phyloP scores from a whole-genome alignment of 2,888 invertebrate species.

The Ectemnius cavifrons region DNA sequence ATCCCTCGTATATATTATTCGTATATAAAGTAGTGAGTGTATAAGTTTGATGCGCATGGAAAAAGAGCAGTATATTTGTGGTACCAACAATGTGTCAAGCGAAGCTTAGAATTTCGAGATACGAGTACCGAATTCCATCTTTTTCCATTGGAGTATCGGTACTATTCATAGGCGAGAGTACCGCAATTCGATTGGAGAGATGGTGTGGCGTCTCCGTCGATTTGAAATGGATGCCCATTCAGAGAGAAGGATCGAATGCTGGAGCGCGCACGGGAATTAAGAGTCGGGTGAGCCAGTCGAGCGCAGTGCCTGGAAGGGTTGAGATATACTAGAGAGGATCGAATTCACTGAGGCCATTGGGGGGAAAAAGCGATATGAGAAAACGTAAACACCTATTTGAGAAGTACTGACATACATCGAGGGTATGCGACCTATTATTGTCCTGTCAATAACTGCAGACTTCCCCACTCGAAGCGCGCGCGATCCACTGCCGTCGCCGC shows the following conservation, averaged over 20 bases:
- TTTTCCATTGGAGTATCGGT: no score
- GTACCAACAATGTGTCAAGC: no score
- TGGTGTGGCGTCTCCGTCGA: neutral
- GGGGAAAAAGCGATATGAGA: neutral
- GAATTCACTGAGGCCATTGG: neutral
- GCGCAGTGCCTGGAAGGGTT: neutral
- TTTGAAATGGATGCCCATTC: neutral
- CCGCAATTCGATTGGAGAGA: no score
- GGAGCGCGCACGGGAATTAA: neutral
- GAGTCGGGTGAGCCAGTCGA: neutral
- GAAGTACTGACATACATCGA: neutral
- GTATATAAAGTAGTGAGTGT: no score
- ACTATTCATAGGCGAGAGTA: no score
- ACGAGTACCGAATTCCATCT: no score
- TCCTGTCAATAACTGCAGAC: conserved; percentile 7
- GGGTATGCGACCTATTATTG: neutral
- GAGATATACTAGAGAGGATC: neutral
- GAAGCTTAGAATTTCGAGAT: no score
- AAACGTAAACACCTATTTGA: conserved; percentile 4
- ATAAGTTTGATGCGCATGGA: no score
- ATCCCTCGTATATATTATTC: no score
- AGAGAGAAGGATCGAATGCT: no score
- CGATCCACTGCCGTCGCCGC: no score
- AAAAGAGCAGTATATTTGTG: no score
- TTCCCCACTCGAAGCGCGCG: neutral